These are phyloP conservation scores for Steinernema carpocapsae DNA, from an alignment of 2,888 invertebrate species.

Conservation along the genomic window DNA sequence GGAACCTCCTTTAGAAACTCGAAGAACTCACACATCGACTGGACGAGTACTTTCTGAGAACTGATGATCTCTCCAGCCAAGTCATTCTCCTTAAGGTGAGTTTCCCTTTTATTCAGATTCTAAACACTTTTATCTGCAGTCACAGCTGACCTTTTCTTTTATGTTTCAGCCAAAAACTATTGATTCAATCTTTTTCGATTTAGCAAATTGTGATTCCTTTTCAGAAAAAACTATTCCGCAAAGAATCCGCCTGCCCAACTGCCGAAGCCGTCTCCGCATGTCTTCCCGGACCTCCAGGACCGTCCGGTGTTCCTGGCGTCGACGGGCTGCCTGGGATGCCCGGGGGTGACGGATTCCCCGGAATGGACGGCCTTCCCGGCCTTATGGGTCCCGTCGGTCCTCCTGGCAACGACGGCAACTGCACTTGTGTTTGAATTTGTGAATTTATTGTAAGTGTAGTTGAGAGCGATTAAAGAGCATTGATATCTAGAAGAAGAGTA, in stretches of 20 bases:
- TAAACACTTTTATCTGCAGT: neutral
- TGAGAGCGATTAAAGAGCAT: too few species aligned
- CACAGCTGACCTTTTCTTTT: neutral
- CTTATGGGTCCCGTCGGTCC: slow-evolving; percentile 26
- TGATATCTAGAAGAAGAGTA: too few species aligned
- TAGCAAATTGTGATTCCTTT: neutral
- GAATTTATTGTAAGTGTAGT: neutral
- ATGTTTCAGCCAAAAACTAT: neutral
- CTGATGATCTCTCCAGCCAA: slow-evolving; percentile 27
- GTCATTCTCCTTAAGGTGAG: neutral
- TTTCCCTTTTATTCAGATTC: too few species aligned
- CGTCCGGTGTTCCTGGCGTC: neutral
- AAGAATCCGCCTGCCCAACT: neutral
- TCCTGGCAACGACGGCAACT: slow-evolving; percentile 9
- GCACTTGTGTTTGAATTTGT: neutral
- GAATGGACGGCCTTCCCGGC: slow-evolving; percentile 24
- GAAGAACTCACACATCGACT: neutral
- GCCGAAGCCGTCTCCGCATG: neutral
- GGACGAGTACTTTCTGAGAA: slow-evolving; percentile 22
- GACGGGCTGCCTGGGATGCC: neutral
- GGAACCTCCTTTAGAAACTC: neutral
- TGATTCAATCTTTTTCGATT: neutral
- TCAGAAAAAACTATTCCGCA: neutral
- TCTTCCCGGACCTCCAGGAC: neutral
- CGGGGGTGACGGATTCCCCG: neutral